These are phyloP conservation scores for Apteryx owenii DNA, from an alignment of 2,113 vertebrate species.

Conservation along the genomic window DNA sequence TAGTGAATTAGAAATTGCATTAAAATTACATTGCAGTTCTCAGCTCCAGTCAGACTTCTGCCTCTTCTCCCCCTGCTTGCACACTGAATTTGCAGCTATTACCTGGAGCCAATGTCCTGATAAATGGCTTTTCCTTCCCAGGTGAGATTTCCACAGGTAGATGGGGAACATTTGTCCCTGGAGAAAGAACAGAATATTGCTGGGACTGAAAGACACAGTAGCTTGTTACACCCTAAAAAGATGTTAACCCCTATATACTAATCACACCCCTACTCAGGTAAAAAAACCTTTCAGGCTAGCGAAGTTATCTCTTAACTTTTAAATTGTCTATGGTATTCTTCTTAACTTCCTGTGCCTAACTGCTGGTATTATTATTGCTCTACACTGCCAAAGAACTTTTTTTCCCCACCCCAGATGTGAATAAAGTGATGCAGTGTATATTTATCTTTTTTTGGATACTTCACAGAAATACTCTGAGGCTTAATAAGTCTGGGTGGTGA, in stretches of 20 bases:
- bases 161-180: not conserved
- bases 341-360: conserved; percentile 64
- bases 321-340: conserved; percentile 62
- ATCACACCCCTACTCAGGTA: conserved; percentile 14
- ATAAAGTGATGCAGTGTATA: not conserved
- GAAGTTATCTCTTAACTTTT: conserved; percentile 24
- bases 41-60: not conserved
- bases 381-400: not conserved
- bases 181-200: not conserved
- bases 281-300: not conserved
- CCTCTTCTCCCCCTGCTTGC: not conserved
- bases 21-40: not conserved
- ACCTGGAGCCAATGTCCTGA: not conserved
- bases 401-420: not conserved
- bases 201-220: not conserved
- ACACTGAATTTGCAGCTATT: accelerated
- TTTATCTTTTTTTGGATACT: not conserved
- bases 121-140: not conserved
- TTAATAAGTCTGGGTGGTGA: not conserved
- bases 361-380: conserved; percentile 12
- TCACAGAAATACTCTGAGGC: not conserved
- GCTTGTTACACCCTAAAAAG: not conserved
- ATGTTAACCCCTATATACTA: not conserved
- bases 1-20: not conserved
- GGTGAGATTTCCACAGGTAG: not conserved